Conservation (phyloP, 2,113 vertebrate genomes). For the Chloroceryle aenea region DNA sequence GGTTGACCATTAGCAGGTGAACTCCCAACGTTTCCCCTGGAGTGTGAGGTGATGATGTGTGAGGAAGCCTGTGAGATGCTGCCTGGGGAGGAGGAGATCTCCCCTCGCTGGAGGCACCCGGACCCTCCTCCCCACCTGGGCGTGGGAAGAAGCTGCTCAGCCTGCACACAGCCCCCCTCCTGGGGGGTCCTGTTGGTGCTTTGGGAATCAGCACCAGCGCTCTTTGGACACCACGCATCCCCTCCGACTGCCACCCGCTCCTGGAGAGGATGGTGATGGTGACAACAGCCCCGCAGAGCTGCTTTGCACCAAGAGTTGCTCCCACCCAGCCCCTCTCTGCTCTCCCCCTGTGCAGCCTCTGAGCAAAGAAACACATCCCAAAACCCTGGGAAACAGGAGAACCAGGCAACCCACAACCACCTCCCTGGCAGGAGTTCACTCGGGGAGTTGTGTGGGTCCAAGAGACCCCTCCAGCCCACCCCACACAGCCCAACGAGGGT, state of each 20-base stretch:
- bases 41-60: accelerated
- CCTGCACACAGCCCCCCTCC: accelerated
- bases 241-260: accelerated
- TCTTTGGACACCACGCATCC: neutral
- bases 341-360: neutral
- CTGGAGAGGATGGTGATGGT: accelerated
- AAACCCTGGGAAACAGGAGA: neutral
- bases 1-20: neutral
- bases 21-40: neutral
- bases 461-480: neutral
- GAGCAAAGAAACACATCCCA: neutral
- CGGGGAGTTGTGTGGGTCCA: accelerated
- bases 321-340: neutral
- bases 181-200: accelerated
- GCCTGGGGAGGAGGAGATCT: neutral
- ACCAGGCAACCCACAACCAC: accelerated
- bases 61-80: accelerated
- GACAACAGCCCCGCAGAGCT: neutral
- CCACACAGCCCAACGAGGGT: accelerated
- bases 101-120: neutral
- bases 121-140: too few species aligned
- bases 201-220: too few species aligned
- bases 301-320: neutral
- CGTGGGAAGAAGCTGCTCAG: neutral
- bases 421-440: neutral